Percentiles rank a stretch among this genome's conserved stretches.
Evolutionary conservation across 2,888 invertebrate genomes (phyloP).

Genomic region (Drosophila anomelani): DNA sequence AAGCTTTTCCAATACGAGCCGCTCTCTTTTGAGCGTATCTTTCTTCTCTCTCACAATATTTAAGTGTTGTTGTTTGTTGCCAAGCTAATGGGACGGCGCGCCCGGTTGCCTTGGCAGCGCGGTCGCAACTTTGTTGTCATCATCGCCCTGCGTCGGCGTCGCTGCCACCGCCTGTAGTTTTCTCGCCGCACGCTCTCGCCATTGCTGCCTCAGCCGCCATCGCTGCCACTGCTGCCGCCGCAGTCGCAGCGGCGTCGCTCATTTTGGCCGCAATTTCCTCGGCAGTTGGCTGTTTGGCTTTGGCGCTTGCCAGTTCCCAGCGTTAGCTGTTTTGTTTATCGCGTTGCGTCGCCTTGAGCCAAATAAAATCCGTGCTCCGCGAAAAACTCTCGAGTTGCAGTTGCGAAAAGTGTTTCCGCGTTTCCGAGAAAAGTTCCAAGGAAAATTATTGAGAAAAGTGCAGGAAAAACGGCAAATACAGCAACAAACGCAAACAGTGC

Average conservation of each 20-base stretch:
- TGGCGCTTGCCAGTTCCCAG: slow-evolving; percentile 41
- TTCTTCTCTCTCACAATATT: background rate
- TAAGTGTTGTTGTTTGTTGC: slow-evolving; percentile 27
- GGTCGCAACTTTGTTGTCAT: slow-evolving; percentile 27
- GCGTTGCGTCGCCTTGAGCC: slow-evolving; percentile 23
- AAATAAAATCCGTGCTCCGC: slow-evolving; percentile 23
- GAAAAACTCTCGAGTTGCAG: slow-evolving; percentile 30
- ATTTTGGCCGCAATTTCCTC: slow-evolving; percentile 68
- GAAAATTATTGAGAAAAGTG: slow-evolving; percentile 11
- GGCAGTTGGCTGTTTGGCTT: slow-evolving; percentile 75
- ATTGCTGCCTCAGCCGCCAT: slow-evolving; percentile 16
- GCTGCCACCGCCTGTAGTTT: slow-evolving; percentile 14
- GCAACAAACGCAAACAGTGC: slow-evolving; percentile 35
- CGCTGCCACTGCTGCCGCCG: slow-evolving; percentile 36
- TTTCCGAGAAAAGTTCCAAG: background rate
- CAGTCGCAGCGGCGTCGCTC: slow-evolving; percentile 44
- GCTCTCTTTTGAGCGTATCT: slow-evolving; percentile 23
- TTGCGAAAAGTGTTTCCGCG: slow-evolving; percentile 23
- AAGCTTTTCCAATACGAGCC: slow-evolving; percentile 15
- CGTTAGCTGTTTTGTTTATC: slow-evolving; percentile 40
- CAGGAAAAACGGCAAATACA: slow-evolving; percentile 20
- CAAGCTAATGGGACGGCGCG: slow-evolving; percentile 15
- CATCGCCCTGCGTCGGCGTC: slow-evolving; percentile 38
- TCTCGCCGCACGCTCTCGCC: slow-evolving; percentile 27
- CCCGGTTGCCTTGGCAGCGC: slow-evolving; percentile 65